Evolutionary conservation across 2,888 invertebrate genomes (phyloP).

Genomic region (Doris montereyensis): DNA sequence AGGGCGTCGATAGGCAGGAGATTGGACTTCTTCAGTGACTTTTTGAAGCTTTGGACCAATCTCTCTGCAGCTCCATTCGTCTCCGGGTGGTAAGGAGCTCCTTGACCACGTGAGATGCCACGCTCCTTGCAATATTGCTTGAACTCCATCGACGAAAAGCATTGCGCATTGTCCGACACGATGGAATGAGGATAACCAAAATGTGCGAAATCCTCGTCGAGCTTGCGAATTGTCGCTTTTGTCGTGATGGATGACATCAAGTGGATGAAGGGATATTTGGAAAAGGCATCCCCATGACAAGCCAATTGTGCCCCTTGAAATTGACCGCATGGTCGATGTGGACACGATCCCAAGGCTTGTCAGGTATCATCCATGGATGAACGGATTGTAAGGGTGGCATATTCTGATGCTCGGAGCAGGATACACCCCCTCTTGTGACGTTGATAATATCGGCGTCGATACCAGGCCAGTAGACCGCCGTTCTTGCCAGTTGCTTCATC

Average conservation of each 20-base stretch:
- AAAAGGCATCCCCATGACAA: not conserved
- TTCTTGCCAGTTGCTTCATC: not conserved
- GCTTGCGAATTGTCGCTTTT: not conserved
- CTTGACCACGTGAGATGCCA: constrained; percentile 42
- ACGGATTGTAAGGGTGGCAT: not conserved
- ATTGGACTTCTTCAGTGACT: constrained; percentile 14
- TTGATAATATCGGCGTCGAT: not conserved
- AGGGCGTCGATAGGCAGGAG: constrained; percentile 19
- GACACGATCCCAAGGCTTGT: not conserved
- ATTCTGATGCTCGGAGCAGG: not conserved
- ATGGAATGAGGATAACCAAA: constrained; percentile 47
- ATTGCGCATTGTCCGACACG: constrained; percentile 46
- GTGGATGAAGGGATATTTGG: not conserved
- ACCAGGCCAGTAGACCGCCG: not conserved
- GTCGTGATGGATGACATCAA: not conserved
- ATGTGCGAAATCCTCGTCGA: constrained; percentile 32
- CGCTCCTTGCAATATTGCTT: constrained; percentile 33
- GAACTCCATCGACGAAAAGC: constrained; percentile 42
- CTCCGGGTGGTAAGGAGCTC: constrained; percentile 49
- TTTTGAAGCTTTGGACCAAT: constrained; percentile 48
- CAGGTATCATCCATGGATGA: not conserved
- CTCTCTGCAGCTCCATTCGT: constrained; percentile 45
- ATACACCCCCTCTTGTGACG: not conserved
- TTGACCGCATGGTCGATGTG: not conserved
- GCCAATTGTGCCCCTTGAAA: not conserved